Evolutionary conservation across 30 jellyfish, hydroid and myxozoan species (phyloP).

Genomic region (Turritopsis rubra): DNA sequence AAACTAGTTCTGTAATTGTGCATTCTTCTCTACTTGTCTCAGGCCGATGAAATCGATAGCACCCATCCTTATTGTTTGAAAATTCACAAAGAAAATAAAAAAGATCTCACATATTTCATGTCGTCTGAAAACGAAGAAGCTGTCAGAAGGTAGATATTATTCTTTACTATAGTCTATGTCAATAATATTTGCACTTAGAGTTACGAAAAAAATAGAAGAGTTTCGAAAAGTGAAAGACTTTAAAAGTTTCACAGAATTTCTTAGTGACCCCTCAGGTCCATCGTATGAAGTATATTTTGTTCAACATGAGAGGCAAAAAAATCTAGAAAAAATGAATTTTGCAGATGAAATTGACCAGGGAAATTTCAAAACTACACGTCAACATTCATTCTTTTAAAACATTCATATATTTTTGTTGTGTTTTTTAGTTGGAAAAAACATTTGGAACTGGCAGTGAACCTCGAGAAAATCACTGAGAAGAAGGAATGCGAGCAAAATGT

Average conservation of each 20-base stretch:
- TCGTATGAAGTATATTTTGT: too few relatives aligned
- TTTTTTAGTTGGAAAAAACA: not conserved
- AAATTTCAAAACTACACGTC: too few relatives aligned
- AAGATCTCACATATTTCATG: slow-evolving; percentile 74
- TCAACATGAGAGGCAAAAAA: too few relatives aligned
- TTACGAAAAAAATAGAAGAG: too few relatives aligned
- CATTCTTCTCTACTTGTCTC: not conserved
- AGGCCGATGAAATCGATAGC: slow-evolving; percentile 74
- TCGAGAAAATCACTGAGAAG: not conserved
- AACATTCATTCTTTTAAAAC: too few relatives aligned
- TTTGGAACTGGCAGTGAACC: not conserved
- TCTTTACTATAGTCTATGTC: not conserved
- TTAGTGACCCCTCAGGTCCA: too few relatives aligned
- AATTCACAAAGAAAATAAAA: slow-evolving; percentile 62
- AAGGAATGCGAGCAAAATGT: not conserved
- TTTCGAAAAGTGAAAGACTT: too few relatives aligned
- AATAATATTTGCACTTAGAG: not conserved
- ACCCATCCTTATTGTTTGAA: slow-evolving; percentile 53
- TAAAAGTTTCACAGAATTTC: too few relatives aligned
- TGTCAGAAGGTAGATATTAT: slow-evolving; percentile 44
- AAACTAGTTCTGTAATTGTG: too few relatives aligned
- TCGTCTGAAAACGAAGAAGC: slow-evolving; percentile 62
- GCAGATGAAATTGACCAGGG: too few relatives aligned
- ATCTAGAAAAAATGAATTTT: too few relatives aligned
- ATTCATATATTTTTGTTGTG: not conserved